These are phyloP conservation scores for Sarcoramphus papa DNA, from an alignment of 2,797 vertebrate genomes.

Conservation along the genomic window DNA sequence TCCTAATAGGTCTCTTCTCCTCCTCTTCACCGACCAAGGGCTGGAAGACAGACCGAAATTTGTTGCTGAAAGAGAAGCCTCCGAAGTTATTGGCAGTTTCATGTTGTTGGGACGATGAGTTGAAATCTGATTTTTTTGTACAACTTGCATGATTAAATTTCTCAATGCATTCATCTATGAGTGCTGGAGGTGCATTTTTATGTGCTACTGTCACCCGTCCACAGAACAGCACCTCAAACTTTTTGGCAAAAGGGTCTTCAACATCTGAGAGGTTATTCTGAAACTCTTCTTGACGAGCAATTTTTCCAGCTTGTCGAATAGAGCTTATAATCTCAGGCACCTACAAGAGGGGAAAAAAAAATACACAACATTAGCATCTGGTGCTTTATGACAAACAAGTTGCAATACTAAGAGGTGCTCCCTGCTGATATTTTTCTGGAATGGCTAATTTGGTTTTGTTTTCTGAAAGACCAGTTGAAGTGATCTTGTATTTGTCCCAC, in stretches of 20 bases:
- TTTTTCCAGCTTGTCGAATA: constrained; percentile 92
- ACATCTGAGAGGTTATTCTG: constrained; percentile 71
- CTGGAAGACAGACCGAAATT: constrained; percentile 77
- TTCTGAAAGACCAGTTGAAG: neutral
- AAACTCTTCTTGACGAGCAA: constrained; percentile 86
- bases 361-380: neutral
- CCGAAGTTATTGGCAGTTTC: constrained; percentile 13
- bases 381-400: neutral
- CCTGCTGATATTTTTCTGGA: neutral
- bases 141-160: constrained; percentile 85
- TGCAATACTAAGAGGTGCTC: neutral
- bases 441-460: neutral
- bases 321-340: constrained; percentile 97
- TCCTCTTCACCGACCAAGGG: constrained; percentile 65
- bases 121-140: constrained; percentile 42
- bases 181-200: constrained; percentile 92
- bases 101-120: neutral
- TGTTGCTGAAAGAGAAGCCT: constrained; percentile 68
- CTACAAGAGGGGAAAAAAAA: constrained; percentile 57
- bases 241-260: constrained; percentile 88
- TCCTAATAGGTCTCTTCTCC: constrained; percentile 68
- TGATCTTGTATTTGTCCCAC: neutral
- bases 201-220: constrained; percentile 91
- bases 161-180: constrained; percentile 97
- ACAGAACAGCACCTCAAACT: constrained; percentile 95